Conservation (phyloP, 2,113 vertebrate species). For the Anhinga rufa region DNA sequence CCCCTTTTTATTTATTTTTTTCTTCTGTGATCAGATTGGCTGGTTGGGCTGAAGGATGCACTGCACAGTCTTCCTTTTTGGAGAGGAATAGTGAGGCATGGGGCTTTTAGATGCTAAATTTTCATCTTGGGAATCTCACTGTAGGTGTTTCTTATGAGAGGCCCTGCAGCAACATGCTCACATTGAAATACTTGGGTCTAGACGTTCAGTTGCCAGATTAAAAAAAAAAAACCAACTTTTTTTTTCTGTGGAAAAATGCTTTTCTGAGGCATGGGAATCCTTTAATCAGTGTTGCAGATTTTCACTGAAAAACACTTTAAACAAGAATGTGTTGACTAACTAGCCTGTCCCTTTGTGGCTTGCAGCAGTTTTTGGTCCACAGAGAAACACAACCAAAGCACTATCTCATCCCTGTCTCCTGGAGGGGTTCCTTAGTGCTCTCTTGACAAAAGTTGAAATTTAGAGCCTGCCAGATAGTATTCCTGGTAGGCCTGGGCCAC, state of each 20-base stretch:
- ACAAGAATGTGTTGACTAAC: neutral
- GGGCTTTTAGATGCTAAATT: neutral
- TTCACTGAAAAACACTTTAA: neutral
- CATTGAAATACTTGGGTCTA: neutral
- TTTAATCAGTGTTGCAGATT: constrained; percentile 12
- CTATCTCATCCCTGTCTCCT: constrained; percentile 4
- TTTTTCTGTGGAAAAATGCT: neutral
- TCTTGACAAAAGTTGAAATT: neutral
- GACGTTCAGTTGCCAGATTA: neutral
- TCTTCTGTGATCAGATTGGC: neutral
- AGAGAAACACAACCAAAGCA: neutral
- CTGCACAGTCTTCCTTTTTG: neutral
- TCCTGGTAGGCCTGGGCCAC: neutral
- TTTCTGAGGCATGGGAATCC: neutral
- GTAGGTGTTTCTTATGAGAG: neutral
- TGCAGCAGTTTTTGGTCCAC: neutral
- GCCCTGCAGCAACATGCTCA: neutral
- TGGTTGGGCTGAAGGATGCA: neutral
- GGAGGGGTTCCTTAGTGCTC: neutral
- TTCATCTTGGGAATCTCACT: neutral
- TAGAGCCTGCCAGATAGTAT: neutral
- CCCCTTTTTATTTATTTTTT: neutral
- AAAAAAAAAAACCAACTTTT: neutral
- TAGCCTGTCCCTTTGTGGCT: neutral
- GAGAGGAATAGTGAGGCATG: neutral